Evolutionary conservation across 2,888 invertebrate species (phyloP), one percentile per base, ranked within the genome.

Genomic region (Pachliopta kotzebuea): DNA sequence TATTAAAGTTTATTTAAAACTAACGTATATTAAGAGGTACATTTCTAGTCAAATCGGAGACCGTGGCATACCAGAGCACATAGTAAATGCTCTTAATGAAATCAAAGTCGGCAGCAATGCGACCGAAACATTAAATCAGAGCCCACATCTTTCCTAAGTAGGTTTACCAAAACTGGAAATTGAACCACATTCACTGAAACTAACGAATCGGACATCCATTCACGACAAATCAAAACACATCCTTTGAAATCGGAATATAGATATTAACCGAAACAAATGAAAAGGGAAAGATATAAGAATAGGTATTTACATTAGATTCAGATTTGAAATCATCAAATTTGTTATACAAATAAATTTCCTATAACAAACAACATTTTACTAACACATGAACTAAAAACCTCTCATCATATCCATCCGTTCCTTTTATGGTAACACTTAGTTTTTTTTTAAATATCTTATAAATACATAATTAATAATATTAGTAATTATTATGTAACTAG

Each of bases 211-310:
- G 23, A 23, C 60, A 69, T 68, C 72, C 72, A 77, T 80, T 80
- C 75, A 79, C 75, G 72, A 68, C 71, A 71, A 72, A 69, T 76
- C 71, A 68, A 72, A 80, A 78, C 74, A 70, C 71, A 72, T 73
- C 72, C 68, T 76, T 81, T 78, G 74, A 83, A 80, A 78, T 75
- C 69, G 72, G 69, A 67, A 69, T 69, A 66, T 69, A 63, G 74
- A 76, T 76, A 84, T 83, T 82, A 82, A 82, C 81, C 75, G 78
- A 76, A 76, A 76, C 69, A 74, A 70, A 70, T 67, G 63, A 68
- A 64, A 69, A 70, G 71, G 71, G 73, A 73, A 71, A 72, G 71
- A 24, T 45, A 52, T 58, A 54, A 62, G n/a, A n/a, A n/a, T n/a
- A 52, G 37, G 60, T 14, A 37, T 14, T 37, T 37, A 11, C 0